phyloP scores from a whole-genome alignment of 2,888 invertebrate species.

The Pterobdella sp. region DNA sequence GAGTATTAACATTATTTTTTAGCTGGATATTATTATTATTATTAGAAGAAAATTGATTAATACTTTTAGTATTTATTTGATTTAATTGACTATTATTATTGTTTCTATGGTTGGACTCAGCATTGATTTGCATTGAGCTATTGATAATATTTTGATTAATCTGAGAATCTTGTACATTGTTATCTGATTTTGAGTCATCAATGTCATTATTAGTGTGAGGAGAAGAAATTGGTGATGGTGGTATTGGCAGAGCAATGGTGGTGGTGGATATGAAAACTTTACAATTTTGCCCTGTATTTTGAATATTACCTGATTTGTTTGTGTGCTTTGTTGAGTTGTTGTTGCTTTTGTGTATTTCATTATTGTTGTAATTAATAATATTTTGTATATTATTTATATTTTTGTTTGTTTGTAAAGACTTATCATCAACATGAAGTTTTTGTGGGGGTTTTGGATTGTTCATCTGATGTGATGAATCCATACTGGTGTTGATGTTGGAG shows the following conservation, averaged over 20 bases:
- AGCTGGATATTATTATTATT: background rate
- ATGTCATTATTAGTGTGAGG: background rate
- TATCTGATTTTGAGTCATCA: background rate
- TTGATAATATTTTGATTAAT: background rate
- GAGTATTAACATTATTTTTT: background rate
- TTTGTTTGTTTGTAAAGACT: background rate
- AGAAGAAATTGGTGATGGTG: background rate
- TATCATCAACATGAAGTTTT: background rate
- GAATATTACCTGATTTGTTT: background rate
- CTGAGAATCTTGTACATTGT: background rate
- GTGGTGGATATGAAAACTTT: conserved; percentile 10
- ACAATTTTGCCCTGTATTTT: background rate
- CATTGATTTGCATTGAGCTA: background rate
- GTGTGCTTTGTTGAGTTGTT: background rate
- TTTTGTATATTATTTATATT: background rate
- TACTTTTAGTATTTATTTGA: background rate
- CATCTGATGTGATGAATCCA: background rate
- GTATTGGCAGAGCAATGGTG: conserved; percentile 12
- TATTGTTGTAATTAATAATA: background rate
- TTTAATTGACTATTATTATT: background rate
- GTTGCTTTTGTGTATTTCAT: conserved; percentile 1
- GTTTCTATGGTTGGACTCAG: background rate
- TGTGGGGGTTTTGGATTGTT: background rate
- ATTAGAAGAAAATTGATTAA: background rate
- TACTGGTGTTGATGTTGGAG: background rate